A percentile compares a stretch with the other conserved stretches of the same genome.
Conservation (phyloP, 2,113 vertebrate species). For the Xerus inauris region DNA sequence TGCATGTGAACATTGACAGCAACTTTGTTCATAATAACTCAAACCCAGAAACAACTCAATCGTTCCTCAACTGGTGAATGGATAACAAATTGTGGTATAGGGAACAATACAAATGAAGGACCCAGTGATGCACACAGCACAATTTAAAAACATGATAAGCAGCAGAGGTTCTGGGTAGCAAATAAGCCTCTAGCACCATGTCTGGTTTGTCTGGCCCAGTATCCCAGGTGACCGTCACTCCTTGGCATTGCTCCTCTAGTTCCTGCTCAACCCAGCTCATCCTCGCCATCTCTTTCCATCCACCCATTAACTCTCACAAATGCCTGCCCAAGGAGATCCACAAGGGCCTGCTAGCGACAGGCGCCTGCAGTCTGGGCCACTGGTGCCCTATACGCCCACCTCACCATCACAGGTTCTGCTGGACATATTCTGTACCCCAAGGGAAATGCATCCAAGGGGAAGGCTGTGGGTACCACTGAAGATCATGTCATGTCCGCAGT, state of each 20-base stretch:
- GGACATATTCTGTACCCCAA: constrained; percentile 97
- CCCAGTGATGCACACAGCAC: neutral
- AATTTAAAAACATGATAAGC: neutral
- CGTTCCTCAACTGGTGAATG: neutral
- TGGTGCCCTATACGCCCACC: constrained; percentile 92
- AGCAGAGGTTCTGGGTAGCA: neutral
- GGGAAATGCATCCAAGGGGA: constrained; percentile 97
- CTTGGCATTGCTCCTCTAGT: constrained; percentile 80
- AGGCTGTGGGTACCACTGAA: constrained; percentile 98
- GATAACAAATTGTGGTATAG: neutral
- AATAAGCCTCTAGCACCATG: constrained; percentile 87
- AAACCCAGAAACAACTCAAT: neutral
- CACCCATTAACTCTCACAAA: constrained; percentile 95
- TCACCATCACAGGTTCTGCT: constrained; percentile 98
- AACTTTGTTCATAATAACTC: neutral
- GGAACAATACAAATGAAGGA: constrained; percentile 3
- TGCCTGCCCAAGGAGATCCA: constrained; percentile 97
- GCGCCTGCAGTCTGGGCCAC: constrained; percentile 94
- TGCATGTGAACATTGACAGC: neutral
- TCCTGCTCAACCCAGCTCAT: constrained; percentile 88
- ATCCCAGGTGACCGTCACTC: constrained; percentile 52
- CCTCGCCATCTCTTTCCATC: constrained; percentile 93
- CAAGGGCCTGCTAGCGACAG: constrained; percentile 96
- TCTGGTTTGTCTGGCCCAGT: constrained; percentile 81
- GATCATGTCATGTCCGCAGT: constrained; percentile 99